phyloP scores from a whole-genome alignment of 2,113 vertebrate genomes.

The Silurus glanis region DNA sequence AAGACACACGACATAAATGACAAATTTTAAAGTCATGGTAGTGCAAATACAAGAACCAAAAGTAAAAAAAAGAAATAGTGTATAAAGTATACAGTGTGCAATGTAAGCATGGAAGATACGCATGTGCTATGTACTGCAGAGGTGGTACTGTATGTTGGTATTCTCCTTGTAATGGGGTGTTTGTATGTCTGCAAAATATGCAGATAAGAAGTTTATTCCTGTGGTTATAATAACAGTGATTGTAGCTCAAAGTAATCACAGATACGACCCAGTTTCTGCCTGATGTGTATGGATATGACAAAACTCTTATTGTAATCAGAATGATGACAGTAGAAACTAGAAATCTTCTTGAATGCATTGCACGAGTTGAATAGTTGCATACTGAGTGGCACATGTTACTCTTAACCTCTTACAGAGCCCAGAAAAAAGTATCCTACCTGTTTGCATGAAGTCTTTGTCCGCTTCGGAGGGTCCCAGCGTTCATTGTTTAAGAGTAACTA shows the following conservation, averaged over 20 bases:
- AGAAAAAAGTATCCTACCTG: constrained; percentile 31
- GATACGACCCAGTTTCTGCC: background rate
- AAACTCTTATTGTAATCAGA: background rate
- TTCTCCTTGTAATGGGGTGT: no score
- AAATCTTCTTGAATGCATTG: background rate
- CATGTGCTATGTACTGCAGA: no score
- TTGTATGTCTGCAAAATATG: no score
- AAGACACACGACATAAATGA: no score
- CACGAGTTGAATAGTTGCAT: background rate
- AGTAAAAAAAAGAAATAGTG: no score
- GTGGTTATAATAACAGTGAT: background rate
- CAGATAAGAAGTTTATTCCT: background rate
- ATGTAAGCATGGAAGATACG: no score
- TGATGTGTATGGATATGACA: background rate
- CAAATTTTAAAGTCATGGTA: no score
- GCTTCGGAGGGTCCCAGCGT: background rate
- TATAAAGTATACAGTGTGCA: no score
- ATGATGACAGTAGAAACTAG: background rate
- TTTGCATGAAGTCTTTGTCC: constrained; percentile 20
- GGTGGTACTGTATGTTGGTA: no score
- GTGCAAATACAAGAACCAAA: no score
- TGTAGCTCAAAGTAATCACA: background rate
- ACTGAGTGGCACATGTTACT: background rate
- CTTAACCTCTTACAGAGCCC: background rate
- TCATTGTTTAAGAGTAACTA: constrained; percentile 9